Conservation (phyloP, 2,888 invertebrate species). For the Pterobdella sp. region DNA sequence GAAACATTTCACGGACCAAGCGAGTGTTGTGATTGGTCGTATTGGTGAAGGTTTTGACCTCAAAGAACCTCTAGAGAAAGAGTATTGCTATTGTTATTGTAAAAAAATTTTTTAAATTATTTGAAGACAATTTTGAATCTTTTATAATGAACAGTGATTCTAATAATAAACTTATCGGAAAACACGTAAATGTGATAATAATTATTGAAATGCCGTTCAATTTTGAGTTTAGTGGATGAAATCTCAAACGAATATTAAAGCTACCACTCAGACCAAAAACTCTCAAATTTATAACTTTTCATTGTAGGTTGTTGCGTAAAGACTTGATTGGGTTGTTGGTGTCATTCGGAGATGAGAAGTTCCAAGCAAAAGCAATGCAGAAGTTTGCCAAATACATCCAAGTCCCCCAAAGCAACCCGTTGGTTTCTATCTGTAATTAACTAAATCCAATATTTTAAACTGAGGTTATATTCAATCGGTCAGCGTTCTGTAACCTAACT, state of each 20-base stretch:
- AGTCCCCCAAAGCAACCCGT: neutral
- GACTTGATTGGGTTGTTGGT: neutral
- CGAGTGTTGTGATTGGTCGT: neutral
- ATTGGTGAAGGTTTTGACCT: neutral
- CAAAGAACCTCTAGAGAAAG: neutral
- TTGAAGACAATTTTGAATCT: too few species aligned
- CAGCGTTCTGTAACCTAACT: neutral
- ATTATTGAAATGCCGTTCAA: constrained; percentile 8
- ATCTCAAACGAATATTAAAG: neutral
- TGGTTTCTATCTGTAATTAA: neutral
- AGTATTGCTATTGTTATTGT: neutral
- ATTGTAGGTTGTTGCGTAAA: neutral
- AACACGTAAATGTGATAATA: too few species aligned
- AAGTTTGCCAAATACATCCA: neutral
- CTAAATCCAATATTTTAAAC: neutral
- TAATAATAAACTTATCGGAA: too few species aligned
- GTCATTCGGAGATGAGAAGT: neutral
- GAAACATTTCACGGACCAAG: neutral
- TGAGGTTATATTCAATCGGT: neutral
- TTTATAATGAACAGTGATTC: too few species aligned
- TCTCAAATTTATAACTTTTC: neutral
- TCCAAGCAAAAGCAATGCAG: neutral
- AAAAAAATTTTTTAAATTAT: too few species aligned
- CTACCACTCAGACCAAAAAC: neutral
- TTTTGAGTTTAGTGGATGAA: neutral